Evolutionary conservation across 1,140 invertebrate species (phyloP), one percentile per base, ranked within the genome.

Genomic region (fruit fly (Drosophila melanogaster)): DNA sequence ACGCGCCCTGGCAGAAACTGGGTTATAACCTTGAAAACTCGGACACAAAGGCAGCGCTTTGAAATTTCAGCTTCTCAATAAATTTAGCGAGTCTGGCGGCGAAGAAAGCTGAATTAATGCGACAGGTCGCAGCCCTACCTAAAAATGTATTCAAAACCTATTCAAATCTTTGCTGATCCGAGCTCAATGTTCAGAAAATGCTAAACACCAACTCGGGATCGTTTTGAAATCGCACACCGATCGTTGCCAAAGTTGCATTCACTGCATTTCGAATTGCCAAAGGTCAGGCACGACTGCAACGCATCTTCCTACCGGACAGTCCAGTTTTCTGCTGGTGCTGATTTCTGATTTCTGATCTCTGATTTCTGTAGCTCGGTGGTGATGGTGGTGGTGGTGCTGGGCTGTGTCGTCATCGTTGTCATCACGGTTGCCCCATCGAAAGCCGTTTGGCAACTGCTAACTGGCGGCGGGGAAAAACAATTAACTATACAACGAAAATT

Each of bases 401-500:
- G 49, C 33, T 62, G 58, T 83, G 74, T 69, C 81, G 51, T 71
- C 78, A 76, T 76, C 56, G 64, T 71, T 65, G 70, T 75, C 61
- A 59, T 64, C 67, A 41, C 19, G 40, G 62, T 81, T 83, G 81
- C 81, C 64, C 79, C 81, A 86, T 72, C 72, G 58, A 77, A 86
- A 89, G 79, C 41, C 67, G 83, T 89, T 89, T 89, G 79, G 76
- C 75, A 87, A 87, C 83, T 30, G 30, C 8, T 30, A 67, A 77
- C 66, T 87, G 69, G 56, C 53, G 49, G 55, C 41, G 54, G 46
- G 40, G 40, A 24, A 54, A 60, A 78, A 81, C 79, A 89, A 87
- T 87, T 89, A 89, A 72, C 83, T 76, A 77, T 89, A 84, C 61
- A 83, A 86, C 81, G 75, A 86, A 86, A 87, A 83, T 87, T 87